These are phyloP conservation scores for Ia io DNA, from an alignment of 2,113 vertebrate genomes.

Conservation along the genomic window DNA sequence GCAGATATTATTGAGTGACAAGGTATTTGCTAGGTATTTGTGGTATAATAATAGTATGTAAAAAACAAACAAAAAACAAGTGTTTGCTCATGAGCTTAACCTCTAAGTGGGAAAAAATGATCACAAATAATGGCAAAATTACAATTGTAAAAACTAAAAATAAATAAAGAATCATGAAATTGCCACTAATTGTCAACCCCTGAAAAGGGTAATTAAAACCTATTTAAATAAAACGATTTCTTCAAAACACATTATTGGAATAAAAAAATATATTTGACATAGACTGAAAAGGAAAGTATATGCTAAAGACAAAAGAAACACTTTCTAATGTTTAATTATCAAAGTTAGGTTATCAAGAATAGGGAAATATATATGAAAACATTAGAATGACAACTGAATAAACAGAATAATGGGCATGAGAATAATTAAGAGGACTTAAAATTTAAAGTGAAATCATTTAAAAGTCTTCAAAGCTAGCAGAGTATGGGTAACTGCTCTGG, in stretches of 20 bases:
- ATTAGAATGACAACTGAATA: not conserved
- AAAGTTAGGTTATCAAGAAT: not conserved
- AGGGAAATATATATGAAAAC: not conserved
- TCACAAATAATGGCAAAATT: not conserved
- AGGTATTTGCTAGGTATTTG: not conserved
- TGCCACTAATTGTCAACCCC: not conserved
- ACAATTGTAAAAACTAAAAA: not conserved
- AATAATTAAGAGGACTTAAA: not conserved
- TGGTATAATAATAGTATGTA: not conserved
- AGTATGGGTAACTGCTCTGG: not conserved
- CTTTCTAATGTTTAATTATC: not conserved
- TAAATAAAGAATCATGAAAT: not conserved
- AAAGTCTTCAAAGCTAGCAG: not conserved
- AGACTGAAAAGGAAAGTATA: not conserved
- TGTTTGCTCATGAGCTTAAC: not conserved
- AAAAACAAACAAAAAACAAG: not conserved
- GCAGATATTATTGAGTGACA: not conserved
- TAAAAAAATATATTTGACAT: not conserved
- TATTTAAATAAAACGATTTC: not conserved
- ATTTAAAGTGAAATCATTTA: not conserved
- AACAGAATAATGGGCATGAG: not conserved
- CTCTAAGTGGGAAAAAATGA: not conserved
- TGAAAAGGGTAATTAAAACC: not conserved
- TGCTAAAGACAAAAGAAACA: not conserved
- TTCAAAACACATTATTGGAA: not conserved